These are phyloP conservation scores for Capromys pilorides DNA, from an alignment of 2,797 vertebrate species.

Conservation along the genomic window DNA sequence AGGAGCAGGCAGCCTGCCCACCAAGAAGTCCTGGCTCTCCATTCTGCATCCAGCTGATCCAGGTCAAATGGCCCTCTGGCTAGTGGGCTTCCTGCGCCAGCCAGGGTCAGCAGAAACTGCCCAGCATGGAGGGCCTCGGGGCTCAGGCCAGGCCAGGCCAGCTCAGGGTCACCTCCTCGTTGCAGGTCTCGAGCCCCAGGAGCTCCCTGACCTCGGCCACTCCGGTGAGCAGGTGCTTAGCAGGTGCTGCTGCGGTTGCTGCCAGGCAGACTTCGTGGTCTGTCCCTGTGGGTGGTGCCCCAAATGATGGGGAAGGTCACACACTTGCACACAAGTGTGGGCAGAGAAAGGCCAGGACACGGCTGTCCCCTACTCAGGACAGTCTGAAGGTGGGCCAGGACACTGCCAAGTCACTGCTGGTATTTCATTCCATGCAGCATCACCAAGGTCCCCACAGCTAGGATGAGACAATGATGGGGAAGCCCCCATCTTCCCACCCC, in stretches of 20 bases:
- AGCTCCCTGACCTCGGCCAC: too few species aligned
- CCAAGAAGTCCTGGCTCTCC: neutral
- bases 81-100: neutral
- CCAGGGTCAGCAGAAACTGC: neutral
- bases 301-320: rapidly evolving
- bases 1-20: neutral
- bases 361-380: rapidly evolving
- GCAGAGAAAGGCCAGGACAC: neutral
- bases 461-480: rapidly evolving
- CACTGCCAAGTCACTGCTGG: too few species aligned
- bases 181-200: neutral
- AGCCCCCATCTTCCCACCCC: neutral
- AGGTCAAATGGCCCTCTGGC: neutral
- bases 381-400: too few species aligned
- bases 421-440: rapidly evolving
- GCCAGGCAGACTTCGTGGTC: neutral
- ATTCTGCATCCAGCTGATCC: neutral
- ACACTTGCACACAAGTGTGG: neutral
- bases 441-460: neutral
- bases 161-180: neutral
- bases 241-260: rapidly evolving
- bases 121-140: neutral
- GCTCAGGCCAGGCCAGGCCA: neutral
- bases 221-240: rapidly evolving
- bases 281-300: neutral